Base-by-base conservation (phyloP, 1,140 invertebrate species). In the Acromyrmex heyeri region DNA sequence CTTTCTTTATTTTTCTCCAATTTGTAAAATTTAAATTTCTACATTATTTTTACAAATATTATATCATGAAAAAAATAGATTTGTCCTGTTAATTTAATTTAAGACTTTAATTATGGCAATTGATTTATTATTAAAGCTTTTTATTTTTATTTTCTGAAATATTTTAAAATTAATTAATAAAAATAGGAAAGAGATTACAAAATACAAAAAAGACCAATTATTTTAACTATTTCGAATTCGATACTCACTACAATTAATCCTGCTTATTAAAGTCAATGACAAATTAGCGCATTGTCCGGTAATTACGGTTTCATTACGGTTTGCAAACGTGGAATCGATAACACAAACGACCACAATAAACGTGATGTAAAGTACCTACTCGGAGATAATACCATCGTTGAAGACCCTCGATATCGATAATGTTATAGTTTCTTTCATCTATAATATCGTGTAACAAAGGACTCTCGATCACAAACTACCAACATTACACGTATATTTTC, bases 241-340 rank as follows among this genome's bases (percentile, higher is more conserved):
- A 44, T 73, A 48, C 16, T 44, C 38, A 48, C 16, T 75, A 34
- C 7, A 8, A 61, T 75, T 61, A 59, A 61, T 76, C 6, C 24
- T 65, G 53, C 61, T 86, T 86, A 75, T 75, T 67, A 48, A 75
- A 64, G 24, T 81, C 53, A 24, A 72, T 18, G 55, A 24, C 21
- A 18, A 53, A 72, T 70, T 44, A 57, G 44, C 5, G 34, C n/a
- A 69, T 75, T 86, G 70, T 76, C 50, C 27, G 21, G 18, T 76
- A 82, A 88, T 88, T 87, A 75, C 8, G 24, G 70, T 76, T 87
- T 88, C 55, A 82, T 88, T 76, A 76, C 62, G 38, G 53, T 34
- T 50, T 18, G 27, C 21, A 75, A 88, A 87, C 62, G 34, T 55
- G 1, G 50, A 55, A 79, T 88, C 59, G 53, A 88, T 86, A 86